Evolutionary conservation across 2,888 invertebrate genomes (phyloP).

Genomic region (Pantelozetes paolii): DNA sequence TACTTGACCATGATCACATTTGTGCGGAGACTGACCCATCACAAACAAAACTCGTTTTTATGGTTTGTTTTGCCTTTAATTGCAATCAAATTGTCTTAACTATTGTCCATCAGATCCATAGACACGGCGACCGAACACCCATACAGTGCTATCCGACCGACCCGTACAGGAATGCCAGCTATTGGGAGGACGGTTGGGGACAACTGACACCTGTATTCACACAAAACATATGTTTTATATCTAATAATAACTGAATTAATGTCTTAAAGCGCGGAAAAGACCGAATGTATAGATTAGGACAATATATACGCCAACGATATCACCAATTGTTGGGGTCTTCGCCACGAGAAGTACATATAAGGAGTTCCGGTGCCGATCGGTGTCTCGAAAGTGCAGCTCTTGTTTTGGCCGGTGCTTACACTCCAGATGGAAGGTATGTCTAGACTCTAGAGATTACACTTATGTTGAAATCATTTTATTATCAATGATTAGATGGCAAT

Average conservation of each 20-base stretch:
- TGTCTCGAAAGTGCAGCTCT: conserved; percentile 43
- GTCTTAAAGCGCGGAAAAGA: conserved; percentile 41
- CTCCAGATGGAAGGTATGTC: conserved; percentile 35
- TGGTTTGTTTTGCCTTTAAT: conserved; percentile 25
- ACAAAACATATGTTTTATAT: no score
- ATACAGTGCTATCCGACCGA: conserved; percentile 44
- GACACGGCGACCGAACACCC: conserved; percentile 45
- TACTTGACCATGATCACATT: no score
- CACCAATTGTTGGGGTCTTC: conserved; percentile 35
- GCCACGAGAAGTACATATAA: conserved; percentile 41
- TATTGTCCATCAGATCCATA: conserved; percentile 39
- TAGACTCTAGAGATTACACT: neutral
- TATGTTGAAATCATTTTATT: neutral
- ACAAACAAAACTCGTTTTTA: conserved; percentile 24
- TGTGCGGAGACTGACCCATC: neutral
- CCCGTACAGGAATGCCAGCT: conserved; percentile 39
- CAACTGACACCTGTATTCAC: conserved; percentile 39
- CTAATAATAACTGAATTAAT: neutral
- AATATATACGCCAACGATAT: conserved; percentile 41
- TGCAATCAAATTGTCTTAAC: neutral
- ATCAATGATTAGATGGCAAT: conserved; percentile 30
- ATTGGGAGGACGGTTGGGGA: conserved; percentile 44
- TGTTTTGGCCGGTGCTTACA: conserved; percentile 44
- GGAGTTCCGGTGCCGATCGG: conserved; percentile 44
- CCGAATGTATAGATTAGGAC: conserved; percentile 43